Evolutionary conservation across 1,140 invertebrate genomes (phyloP), one percentile per base, ranked within the genome.

Genomic region (Lasioglossum baleicum): DNA sequence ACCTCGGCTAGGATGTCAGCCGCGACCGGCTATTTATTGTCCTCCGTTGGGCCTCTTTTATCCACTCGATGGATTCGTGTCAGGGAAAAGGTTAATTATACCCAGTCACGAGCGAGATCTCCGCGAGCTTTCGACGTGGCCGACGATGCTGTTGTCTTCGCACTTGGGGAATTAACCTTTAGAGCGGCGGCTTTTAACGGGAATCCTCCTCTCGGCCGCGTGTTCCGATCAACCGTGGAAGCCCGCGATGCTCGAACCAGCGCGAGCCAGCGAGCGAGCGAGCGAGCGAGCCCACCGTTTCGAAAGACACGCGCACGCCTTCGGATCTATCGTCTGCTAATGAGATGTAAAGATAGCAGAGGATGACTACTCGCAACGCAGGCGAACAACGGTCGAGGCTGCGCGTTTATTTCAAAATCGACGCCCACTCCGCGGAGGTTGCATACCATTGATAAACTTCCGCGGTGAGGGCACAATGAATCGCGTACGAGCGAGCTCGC

Each of bases 61-160:
- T 79, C 61, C n/a, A 13, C n/a, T n/a, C 76, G 76, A 73, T 73
- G 76, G 70, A 79, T 79, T 79, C 76, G 76, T 79, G 76, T 79
- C 76, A 66, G 76, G 76, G 76, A 79, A 79, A 79, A 79, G 76
- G 76, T 79, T 73, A 79, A 79, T 79, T 73, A 48, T 48, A 35
- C 26, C 69, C 35, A 79, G 69, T 73, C 76, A 71, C 76, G 69
- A 79, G 76, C 76, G 61, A 56, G 68, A 63, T 68, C 58, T n/a
- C 26, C 40, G n/a, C n/a, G 15, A 13, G 10, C 26, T 26, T 2
- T 58, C 53, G 53, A 17, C 10, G n/a, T n/a, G n/a, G n/a, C n/a
- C n/a, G n/a, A n/a, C n/a, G n/a, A n/a, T n/a, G n/a, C n/a, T n/a
- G n/a, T n/a, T n/a, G n/a, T n/a, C n/a, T n/a, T n/a, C n/a, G n/a